A percentile compares a stretch with the other conserved stretches of the same genome.
Evolutionary conservation across 2,113 vertebrate species (phyloP).

Genomic region (Phocoena phocoena): DNA sequence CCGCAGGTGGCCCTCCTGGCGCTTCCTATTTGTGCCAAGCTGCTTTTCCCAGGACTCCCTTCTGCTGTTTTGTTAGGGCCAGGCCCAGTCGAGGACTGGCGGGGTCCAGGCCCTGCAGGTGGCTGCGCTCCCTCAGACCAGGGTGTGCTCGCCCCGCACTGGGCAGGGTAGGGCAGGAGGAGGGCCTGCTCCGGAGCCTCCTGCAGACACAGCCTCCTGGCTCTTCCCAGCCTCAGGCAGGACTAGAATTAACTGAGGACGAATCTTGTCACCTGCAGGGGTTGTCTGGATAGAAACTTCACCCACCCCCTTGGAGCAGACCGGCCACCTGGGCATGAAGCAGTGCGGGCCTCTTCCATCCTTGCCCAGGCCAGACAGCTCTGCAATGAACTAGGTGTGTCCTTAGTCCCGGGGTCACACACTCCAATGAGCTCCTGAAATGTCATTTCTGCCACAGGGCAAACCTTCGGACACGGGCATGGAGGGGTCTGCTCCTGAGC

Average conservation of each 20-base stretch:
- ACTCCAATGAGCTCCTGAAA: neutral
- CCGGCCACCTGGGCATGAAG: neutral
- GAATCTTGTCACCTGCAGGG: neutral
- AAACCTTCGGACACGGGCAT: neutral
- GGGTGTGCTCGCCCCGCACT: accelerated
- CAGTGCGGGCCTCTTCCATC: accelerated
- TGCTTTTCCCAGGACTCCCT: neutral
- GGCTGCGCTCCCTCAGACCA: neutral
- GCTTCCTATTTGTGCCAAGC: accelerated
- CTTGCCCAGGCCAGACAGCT: neutral
- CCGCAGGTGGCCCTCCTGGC: too few relatives aligned
- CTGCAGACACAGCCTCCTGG: neutral
- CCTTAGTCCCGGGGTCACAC: neutral
- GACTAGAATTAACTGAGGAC: neutral
- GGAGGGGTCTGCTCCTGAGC: neutral
- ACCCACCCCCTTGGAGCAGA: neutral
- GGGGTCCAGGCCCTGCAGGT: neutral
- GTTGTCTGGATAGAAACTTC: neutral
- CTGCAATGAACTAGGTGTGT: neutral
- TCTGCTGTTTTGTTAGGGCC: neutral
- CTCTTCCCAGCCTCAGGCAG: neutral
- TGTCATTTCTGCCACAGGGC: neutral
- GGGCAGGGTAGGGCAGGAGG: too few relatives aligned
- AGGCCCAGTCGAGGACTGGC: accelerated
- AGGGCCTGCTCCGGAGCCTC: neutral